phyloP scores from a whole-genome alignment of 2,113 vertebrate genomes.

The Gallinago undulata region DNA sequence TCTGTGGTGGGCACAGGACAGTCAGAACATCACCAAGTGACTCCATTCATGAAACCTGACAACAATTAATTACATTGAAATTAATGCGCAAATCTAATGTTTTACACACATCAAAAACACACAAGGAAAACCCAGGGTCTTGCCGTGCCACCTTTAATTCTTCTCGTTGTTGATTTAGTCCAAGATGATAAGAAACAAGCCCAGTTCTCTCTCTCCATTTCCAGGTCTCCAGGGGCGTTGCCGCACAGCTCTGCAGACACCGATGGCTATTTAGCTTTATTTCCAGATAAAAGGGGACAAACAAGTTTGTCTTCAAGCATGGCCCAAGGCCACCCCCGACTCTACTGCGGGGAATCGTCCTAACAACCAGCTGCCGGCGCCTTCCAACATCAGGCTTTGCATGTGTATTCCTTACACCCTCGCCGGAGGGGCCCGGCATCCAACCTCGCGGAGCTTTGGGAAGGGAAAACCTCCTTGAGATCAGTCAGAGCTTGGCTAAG shows the following conservation, averaged over 20 bases:
- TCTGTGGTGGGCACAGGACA: not conserved
- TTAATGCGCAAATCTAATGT: not conserved
- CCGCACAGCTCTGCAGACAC: not conserved
- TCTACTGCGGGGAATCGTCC: not conserved
- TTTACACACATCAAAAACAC: not conserved
- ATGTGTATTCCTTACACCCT: not conserved
- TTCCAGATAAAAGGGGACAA: slow-evolving; percentile 11
- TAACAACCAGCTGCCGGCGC: not conserved
- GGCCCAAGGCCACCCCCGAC: not conserved
- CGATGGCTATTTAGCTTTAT: not conserved
- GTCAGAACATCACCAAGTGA: not conserved
- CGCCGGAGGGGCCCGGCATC: not conserved
- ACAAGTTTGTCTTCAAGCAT: not conserved
- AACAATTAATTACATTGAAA: slow-evolving; percentile 17
- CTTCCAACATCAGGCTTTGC: not conserved
- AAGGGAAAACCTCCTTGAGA: not conserved
- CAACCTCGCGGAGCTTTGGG: not conserved
- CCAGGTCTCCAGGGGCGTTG: not conserved
- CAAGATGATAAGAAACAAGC: not conserved
- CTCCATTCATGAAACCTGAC: not conserved
- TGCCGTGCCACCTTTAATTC: not conserved
- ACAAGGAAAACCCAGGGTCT: not conserved
- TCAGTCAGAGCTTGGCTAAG: not conserved
- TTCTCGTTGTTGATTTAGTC: not conserved
- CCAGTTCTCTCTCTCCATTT: not conserved